Evolutionary conservation across 2,888 invertebrate genomes (phyloP).

Genomic region (Limnephilus lunatus): DNA sequence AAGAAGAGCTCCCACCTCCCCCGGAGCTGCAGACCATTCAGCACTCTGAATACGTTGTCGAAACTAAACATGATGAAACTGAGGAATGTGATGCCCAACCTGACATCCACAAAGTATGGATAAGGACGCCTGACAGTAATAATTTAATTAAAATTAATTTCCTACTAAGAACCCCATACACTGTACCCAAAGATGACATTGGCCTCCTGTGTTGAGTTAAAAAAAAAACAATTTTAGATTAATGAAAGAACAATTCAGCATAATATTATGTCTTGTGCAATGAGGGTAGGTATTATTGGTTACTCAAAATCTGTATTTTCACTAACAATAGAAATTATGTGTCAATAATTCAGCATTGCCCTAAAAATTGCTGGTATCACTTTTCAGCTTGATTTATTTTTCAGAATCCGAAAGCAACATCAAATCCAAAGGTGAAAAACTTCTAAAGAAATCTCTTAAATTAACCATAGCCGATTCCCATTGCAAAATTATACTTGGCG

Average conservation of each 20-base stretch:
- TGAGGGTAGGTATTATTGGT: background rate
- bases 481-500: background rate
- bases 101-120: background rate
- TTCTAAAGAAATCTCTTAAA: background rate
- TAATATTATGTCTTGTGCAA: no score
- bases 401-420: background rate
- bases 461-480: background rate
- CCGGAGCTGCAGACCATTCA: background rate
- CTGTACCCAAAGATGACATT: no score
- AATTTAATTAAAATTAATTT: background rate
- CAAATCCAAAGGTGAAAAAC: background rate
- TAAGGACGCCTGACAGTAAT: background rate
- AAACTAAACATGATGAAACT: background rate
- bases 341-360: background rate
- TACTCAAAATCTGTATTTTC: background rate
- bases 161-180: no score
- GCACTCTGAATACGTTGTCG: background rate
- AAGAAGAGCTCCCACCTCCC: background rate
- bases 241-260: no score
- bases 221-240: no score
- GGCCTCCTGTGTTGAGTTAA: no score
- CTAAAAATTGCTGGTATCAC: background rate
- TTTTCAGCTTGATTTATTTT: background rate
- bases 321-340: background rate
- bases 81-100: background rate